Evolutionary conservation across 2,888 invertebrate genomes (phyloP).

Genomic region (Tromatobia lineatoria): DNA sequence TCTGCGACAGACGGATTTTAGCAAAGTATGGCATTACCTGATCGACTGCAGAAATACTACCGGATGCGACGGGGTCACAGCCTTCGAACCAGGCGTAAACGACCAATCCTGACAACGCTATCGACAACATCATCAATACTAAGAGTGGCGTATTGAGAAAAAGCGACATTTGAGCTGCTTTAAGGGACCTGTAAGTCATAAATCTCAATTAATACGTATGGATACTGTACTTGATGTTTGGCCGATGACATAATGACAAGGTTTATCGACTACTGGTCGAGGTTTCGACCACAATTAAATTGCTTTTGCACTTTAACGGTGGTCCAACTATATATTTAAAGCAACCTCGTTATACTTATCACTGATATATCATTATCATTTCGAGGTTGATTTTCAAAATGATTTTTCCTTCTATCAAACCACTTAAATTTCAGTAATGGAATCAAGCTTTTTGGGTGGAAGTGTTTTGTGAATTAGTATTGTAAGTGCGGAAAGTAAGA

Average conservation of each 20-base stretch:
- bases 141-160: slow-evolving; percentile 93
- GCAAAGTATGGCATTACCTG: slow-evolving; percentile 92
- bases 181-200: slow-evolving; percentile 84
- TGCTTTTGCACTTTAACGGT: no score
- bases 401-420: no score
- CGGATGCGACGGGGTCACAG: slow-evolving; percentile 92
- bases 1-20: slow-evolving; percentile 87
- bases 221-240: not conserved
- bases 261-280: not conserved
- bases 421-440: no score
- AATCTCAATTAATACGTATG: not conserved
- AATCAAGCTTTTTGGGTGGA: no score
- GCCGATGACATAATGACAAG: no score
- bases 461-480: no score
- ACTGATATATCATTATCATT: no score
- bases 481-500: no score
- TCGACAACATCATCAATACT: slow-evolving; percentile 89
- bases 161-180: slow-evolving; percentile 90
- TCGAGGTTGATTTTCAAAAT: no score
- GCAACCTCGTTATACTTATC: no score
- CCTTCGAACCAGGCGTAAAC: slow-evolving; percentile 93
- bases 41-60: slow-evolving; percentile 89
- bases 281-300: not conserved
- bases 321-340: no score
- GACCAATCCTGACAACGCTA: slow-evolving; percentile 90